Conservation (phyloP, 2,113 vertebrate species). For the Trogon melanurus region DNA sequence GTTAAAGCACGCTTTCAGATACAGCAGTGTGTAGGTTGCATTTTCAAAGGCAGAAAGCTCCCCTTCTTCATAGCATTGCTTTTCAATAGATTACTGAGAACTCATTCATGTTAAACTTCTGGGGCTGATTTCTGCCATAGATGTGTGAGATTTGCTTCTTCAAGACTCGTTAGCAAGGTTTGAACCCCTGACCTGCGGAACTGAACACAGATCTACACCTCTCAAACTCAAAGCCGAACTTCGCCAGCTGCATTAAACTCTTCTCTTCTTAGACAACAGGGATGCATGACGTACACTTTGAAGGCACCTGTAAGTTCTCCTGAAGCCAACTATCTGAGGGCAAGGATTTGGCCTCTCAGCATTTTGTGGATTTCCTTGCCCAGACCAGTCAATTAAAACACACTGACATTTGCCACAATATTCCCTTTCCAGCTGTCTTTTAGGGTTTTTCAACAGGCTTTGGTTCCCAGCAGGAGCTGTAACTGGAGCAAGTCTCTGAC, state of each 20-base stretch:
- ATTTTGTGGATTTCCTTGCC: slow-evolving; percentile 23
- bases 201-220: slow-evolving; percentile 7
- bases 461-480: slow-evolving; percentile 59
- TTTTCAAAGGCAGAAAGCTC: slow-evolving; percentile 22
- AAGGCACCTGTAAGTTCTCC: slow-evolving; percentile 54
- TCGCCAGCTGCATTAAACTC: slow-evolving; percentile 34
- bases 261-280: slow-evolving; percentile 57
- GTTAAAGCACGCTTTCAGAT: slow-evolving; percentile 22
- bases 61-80: not conserved
- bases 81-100: slow-evolving; percentile 34
- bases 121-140: slow-evolving; percentile 3
- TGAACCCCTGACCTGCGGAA: slow-evolving; percentile 59
- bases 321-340: slow-evolving; percentile 32
- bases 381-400: slow-evolving; percentile 60
- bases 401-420: slow-evolving; percentile 18
- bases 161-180: slow-evolving; percentile 34
- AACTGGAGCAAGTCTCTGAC: slow-evolving; percentile 26
- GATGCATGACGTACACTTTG: slow-evolving; percentile 11
- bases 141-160: slow-evolving; percentile 7
- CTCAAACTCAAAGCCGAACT: slow-evolving; percentile 60
- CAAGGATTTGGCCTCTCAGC: slow-evolving; percentile 51
- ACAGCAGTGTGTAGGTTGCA: not conserved
- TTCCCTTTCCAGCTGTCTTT: slow-evolving; percentile 51
- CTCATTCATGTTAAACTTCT: not conserved
- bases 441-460: slow-evolving; percentile 53